Evolutionary conservation across 2,888 invertebrate species (phyloP).

Genomic region (Lepidochitona cinerea): DNA sequence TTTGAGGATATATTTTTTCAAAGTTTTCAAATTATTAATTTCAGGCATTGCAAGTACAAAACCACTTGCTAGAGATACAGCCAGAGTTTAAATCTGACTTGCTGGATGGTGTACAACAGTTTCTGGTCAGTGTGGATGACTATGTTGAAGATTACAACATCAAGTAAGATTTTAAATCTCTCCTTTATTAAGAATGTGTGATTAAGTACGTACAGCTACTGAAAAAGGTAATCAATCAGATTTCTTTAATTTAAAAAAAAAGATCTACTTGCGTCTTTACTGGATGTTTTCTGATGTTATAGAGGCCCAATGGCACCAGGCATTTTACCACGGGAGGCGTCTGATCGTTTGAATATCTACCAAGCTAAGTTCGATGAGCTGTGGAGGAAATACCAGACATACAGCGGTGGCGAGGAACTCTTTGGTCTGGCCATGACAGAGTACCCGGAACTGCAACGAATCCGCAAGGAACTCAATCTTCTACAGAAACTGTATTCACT

Average conservation of each 20-base stretch:
- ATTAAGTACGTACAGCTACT: too few relatives aligned
- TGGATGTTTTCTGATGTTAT: not conserved
- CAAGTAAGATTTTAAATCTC: too few relatives aligned
- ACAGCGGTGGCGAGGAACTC: conserved; percentile 94
- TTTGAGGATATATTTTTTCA: too few relatives aligned
- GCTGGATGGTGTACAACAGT: conserved; percentile 83
- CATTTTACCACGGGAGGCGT: conserved; percentile 91
- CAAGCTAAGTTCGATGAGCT: conserved; percentile 91
- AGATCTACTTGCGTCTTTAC: too few relatives aligned
- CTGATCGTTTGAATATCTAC: conserved; percentile 86
- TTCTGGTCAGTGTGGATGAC: conserved; percentile 78
- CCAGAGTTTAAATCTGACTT: conserved; percentile 92
- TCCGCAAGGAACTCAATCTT: conserved; percentile 93
- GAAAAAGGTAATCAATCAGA: too few relatives aligned
- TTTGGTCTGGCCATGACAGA: conserved; percentile 94
- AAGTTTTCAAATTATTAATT: too few relatives aligned
- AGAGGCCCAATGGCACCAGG: conserved; percentile 95
- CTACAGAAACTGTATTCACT: conserved; percentile 95
- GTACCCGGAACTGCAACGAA: conserved; percentile 93
- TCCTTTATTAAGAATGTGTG: too few relatives aligned
- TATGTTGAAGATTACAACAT: conserved; percentile 71
- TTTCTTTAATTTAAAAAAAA: too few relatives aligned
- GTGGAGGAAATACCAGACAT: conserved; percentile 94
- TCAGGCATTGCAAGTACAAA: conserved; percentile 77
- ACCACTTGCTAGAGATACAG: conserved; percentile 85